These are phyloP conservation scores for Quadroppia sp. DNA, from an alignment of 2,888 invertebrate genomes.

Conservation along the genomic window DNA sequence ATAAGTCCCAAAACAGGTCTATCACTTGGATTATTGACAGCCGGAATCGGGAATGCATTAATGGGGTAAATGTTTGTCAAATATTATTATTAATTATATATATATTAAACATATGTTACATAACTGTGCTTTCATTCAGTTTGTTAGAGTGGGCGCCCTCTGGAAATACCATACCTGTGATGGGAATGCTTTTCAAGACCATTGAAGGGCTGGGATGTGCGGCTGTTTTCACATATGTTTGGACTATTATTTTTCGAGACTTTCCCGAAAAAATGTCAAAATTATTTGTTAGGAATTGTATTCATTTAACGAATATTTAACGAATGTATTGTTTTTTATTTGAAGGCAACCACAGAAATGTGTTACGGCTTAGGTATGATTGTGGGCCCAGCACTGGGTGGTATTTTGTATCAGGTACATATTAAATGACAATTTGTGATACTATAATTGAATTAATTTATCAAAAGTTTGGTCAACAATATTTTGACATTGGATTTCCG, in stretches of 20 bases:
- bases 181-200: not conserved
- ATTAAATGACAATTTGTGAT: not conserved
- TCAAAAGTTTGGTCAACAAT: not conserved
- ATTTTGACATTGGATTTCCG: not conserved
- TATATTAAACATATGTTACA: too few relatives aligned
- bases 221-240: not conserved
- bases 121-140: too few relatives aligned
- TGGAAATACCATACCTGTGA: not conserved
- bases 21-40: not conserved
- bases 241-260: not conserved
- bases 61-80: not conserved
- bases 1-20: not conserved
- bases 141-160: not conserved
- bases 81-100: not conserved
- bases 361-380: slow-evolving; percentile 11
- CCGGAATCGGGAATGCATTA: not conserved
- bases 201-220: not conserved
- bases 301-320: not conserved
- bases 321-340: not conserved
- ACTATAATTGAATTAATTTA: too few relatives aligned
- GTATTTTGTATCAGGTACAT: not conserved
- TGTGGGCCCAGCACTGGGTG: not conserved
- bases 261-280: slow-evolving; percentile 1
- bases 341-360: slow-evolving; percentile 6
- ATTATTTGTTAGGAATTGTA: slow-evolving; percentile 12